Percentiles rank a stretch among this genome's conserved stretches.
Evolutionary conservation across 2,888 invertebrate species (phyloP).

Genomic region (Caenorhabditis sinica): DNA sequence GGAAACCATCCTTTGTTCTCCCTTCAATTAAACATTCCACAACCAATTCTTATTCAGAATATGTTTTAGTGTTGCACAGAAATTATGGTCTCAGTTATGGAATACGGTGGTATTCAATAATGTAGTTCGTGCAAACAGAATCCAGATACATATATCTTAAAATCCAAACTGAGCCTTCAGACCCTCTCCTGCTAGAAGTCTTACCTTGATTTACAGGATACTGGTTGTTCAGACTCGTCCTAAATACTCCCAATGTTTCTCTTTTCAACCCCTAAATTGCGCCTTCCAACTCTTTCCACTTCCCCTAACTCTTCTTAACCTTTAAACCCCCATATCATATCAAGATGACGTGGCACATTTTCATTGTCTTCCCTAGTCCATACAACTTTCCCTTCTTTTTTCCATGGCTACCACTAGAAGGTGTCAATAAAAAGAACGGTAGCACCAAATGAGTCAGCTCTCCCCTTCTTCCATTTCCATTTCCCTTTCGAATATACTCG

Average conservation of each 20-base stretch:
- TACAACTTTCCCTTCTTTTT: not conserved
- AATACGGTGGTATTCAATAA: too few species aligned
- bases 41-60: too few species aligned
- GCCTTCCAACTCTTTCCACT: not conserved
- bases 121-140: too few species aligned
- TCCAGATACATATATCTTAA: too few species aligned
- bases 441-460: constrained; percentile 52
- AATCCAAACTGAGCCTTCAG: too few species aligned
- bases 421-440: constrained; percentile 42
- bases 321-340: not conserved
- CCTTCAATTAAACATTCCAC: too few species aligned
- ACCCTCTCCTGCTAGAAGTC: too few species aligned
- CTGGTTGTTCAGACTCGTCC: too few species aligned
- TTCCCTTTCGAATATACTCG: constrained; percentile 17
- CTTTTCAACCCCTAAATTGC: not conserved
- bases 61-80: too few species aligned
- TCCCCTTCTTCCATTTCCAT: not conserved
- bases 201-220: too few species aligned
- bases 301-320: not conserved
- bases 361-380: constrained; percentile 19
- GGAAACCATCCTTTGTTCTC: too few species aligned
- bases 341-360: constrained; percentile 50
- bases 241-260: not conserved
- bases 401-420: constrained; percentile 4
- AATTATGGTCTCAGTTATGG: too few species aligned